Evolutionary conservation across 2,113 vertebrate species (phyloP).

Genomic region (Carlito syrichta): DNA sequence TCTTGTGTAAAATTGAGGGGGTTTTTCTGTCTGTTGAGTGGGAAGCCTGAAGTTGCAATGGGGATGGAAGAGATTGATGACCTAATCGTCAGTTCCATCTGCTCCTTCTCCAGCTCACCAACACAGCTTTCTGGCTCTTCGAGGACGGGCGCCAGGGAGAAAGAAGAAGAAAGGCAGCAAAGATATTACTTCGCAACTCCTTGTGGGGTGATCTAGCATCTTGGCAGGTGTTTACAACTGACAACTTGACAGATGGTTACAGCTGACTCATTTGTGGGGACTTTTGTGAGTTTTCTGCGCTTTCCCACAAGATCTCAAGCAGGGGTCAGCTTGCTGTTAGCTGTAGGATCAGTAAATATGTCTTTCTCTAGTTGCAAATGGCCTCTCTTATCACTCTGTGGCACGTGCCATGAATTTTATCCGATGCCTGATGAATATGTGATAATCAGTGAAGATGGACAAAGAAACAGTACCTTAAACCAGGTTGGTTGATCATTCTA

Average conservation of each 20-base stretch:
- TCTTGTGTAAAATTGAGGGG: not conserved
- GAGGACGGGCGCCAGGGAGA: not conserved
- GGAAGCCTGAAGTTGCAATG: not conserved
- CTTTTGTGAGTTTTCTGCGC: not conserved
- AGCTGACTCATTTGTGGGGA: not conserved
- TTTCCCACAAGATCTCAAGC: not conserved
- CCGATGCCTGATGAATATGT: not conserved
- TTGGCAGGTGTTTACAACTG: not conserved
- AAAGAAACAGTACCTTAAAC: not conserved
- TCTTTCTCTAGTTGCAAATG: not conserved
- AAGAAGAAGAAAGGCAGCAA: not conserved
- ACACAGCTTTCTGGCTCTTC: not conserved
- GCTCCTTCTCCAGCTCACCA: not conserved
- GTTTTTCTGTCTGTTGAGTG: not conserved
- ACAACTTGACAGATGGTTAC: not conserved
- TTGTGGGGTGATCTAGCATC: not conserved
- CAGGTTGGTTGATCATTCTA: not conserved
- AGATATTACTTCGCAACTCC: not conserved
- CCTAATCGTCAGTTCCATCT: not conserved
- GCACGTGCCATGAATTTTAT: not conserved
- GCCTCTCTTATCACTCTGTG: not conserved
- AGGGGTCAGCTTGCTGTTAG: not conserved
- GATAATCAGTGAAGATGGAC: not conserved
- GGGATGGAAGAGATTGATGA: not conserved
- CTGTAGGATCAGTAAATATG: not conserved